phyloP scores from a whole-genome alignment of 2,797 vertebrate genomes.

The Galaxias olidus region DNA sequence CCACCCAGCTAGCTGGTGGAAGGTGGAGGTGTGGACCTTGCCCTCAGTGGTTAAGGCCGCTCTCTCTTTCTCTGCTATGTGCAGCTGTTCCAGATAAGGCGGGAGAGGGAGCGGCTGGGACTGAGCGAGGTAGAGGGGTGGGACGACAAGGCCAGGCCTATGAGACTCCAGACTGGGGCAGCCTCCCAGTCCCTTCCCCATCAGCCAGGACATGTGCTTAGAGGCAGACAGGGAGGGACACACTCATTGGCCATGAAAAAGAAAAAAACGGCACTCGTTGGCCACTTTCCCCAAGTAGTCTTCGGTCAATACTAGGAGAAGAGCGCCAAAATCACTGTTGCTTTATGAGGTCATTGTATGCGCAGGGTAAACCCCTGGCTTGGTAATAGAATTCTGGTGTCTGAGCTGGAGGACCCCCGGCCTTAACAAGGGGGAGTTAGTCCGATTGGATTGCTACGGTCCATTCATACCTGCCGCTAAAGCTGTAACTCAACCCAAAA shows the following conservation, averaged over 20 bases:
- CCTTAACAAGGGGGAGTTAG: slow-evolving; percentile 46
- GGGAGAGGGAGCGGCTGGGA: slow-evolving; percentile 1
- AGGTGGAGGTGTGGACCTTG: slow-evolving; percentile 16
- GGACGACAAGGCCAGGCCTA: slow-evolving; percentile 53
- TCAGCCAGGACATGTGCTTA: slow-evolving; percentile 61
- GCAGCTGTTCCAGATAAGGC: slow-evolving; percentile 58
- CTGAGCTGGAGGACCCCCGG: slow-evolving; percentile 46
- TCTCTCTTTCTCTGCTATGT: slow-evolving; percentile 30
- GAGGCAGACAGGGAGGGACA: slow-evolving; percentile 43
- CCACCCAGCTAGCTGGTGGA: not conserved
- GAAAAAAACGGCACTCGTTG: slow-evolving; percentile 35
- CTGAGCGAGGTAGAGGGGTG: slow-evolving; percentile 6
- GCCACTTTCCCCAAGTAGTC: slow-evolving; percentile 32
- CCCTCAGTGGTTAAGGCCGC: slow-evolving; percentile 32
- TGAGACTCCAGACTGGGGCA: slow-evolving; percentile 39
- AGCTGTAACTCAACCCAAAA: slow-evolving; percentile 49
- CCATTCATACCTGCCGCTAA: slow-evolving; percentile 27
- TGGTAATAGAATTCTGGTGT: slow-evolving; percentile 55
- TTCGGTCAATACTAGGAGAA: slow-evolving; percentile 56
- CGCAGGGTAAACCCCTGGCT: slow-evolving; percentile 29
- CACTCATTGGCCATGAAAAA: slow-evolving; percentile 26
- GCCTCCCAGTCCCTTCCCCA: slow-evolving; percentile 3
- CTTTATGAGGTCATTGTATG: slow-evolving; percentile 18
- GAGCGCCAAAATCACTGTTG: slow-evolving; percentile 42
- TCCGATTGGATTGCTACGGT: slow-evolving; percentile 58